phyloP scores from a whole-genome alignment of 2,888 invertebrate species.

The Mythimna lalbum region DNA sequence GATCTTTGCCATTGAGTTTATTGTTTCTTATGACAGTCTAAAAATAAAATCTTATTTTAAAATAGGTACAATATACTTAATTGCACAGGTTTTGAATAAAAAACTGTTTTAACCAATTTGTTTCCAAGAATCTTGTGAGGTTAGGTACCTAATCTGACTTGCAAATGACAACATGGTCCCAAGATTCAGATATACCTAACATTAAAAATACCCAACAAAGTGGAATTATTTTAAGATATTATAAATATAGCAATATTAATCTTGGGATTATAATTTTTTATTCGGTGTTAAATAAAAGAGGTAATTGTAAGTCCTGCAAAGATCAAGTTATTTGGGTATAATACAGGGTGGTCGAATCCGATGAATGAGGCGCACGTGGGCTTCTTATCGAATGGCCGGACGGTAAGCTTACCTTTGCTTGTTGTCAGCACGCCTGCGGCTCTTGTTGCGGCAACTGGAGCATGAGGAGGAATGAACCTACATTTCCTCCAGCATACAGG shows the following conservation, averaged over 20 bases:
- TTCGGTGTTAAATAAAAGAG: not conserved
- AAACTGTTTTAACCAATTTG: not conserved
- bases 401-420: too few species aligned
- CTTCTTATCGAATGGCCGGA: too few species aligned
- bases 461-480: too few species aligned
- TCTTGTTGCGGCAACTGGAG: too few species aligned
- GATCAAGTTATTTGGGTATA: not conserved
- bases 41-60: too few species aligned
- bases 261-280: conserved; percentile 13
- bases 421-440: too few species aligned
- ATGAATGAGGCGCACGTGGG: too few species aligned
- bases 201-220: not conserved
- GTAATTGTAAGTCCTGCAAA: not conserved
- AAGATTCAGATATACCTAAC: not conserved
- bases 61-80: not conserved
- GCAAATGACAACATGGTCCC: conserved; percentile 9
- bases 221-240: not conserved
- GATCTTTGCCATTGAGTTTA: not conserved
- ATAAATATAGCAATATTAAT: conserved; percentile 17
- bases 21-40: not conserved
- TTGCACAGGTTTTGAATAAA: not conserved
- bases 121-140: not conserved
- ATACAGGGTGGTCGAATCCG: too few species aligned
- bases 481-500: too few species aligned
- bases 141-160: conserved; percentile 12